These are phyloP conservation scores for Ashinkailepas kermadecensis DNA, from an alignment of 2,888 invertebrate species.

Conservation along the genomic window DNA sequence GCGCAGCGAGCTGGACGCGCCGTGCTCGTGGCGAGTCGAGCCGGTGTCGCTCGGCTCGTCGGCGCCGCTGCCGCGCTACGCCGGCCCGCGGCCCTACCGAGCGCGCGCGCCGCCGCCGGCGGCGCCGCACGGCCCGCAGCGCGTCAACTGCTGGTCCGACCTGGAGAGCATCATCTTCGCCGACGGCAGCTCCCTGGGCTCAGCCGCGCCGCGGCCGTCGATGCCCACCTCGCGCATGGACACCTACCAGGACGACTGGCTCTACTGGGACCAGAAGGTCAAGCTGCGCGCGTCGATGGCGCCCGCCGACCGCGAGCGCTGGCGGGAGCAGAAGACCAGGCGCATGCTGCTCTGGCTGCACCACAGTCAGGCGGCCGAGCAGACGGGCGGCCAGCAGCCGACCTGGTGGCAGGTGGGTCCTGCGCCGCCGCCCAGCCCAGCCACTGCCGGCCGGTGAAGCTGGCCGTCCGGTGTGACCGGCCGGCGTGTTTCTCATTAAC, in stretches of 20 bases:
- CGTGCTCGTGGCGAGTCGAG: conserved; percentile 2
- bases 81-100: not conserved
- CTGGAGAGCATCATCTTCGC: conserved; percentile 37
- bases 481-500: too few relatives aligned
- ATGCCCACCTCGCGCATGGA: conserved; percentile 35
- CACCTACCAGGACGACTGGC: conserved; percentile 36
- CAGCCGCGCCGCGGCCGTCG: conserved; percentile 10
- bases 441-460: too few relatives aligned
- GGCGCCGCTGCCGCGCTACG: not conserved
- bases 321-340: conserved; percentile 36
- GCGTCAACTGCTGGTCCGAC: conserved; percentile 35
- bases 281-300: conserved; percentile 32
- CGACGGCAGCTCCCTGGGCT: conserved; percentile 30
- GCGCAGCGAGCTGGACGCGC: conserved; percentile 7
- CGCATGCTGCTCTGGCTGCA: conserved; percentile 38
- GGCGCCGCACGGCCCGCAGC: not conserved
- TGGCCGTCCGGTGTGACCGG: too few relatives aligned
- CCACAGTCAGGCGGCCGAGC: conserved; percentile 33
- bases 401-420: conserved; percentile 37
- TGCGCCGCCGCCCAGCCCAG: too few relatives aligned
- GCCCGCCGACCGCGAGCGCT: conserved; percentile 34
- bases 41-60: not conserved
- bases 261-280: conserved; percentile 37
- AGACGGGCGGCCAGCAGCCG: conserved; percentile 25
- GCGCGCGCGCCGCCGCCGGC: not conserved